Conservation (phyloP, 2,113 vertebrate genomes). For the Toxotes chatareus region DNA sequence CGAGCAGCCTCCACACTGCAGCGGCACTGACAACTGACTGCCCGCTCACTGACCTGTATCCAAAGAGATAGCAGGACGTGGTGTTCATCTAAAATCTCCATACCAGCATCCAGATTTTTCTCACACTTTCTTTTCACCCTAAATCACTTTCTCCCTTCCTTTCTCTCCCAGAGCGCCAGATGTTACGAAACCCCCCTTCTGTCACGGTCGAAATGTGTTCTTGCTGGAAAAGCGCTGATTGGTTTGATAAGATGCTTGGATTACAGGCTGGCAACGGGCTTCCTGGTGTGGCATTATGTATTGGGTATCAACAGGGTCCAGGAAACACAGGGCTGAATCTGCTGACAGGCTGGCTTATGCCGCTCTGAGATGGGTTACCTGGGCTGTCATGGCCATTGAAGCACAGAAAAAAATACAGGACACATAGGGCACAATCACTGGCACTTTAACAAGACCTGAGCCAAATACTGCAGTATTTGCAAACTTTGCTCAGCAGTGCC, state of each 20-base stretch:
- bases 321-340: conserved; percentile 57
- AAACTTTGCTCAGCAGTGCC: conserved; percentile 5
- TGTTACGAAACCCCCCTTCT: conserved; percentile 69
- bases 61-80: conserved; percentile 40
- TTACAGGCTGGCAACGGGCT: conserved; percentile 68
- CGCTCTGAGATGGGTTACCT: conserved; percentile 60
- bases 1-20: conserved; percentile 1
- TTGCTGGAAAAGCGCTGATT: conserved; percentile 74
- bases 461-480: conserved; percentile 3
- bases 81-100: conserved; percentile 56
- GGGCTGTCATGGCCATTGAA: conserved; percentile 63
- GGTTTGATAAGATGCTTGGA: conserved; percentile 79
- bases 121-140: conserved; percentile 61
- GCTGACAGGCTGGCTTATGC: conserved; percentile 71
- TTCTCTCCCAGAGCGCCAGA: conserved; percentile 55
- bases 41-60: conserved; percentile 64
- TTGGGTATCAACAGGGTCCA: conserved; percentile 68
- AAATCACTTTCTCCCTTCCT: conserved; percentile 30
- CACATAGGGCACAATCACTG: conserved; percentile 18
- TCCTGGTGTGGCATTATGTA: conserved; percentile 63
- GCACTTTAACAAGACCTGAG: conserved; percentile 39
- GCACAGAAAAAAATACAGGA: conserved; percentile 45
- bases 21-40: conserved; percentile 60
- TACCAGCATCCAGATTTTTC: conserved; percentile 64
- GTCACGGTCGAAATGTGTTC: conserved; percentile 75